Evolutionary conservation across 2,888 invertebrate genomes (phyloP).

Genomic region (Baronia brevicornis): DNA sequence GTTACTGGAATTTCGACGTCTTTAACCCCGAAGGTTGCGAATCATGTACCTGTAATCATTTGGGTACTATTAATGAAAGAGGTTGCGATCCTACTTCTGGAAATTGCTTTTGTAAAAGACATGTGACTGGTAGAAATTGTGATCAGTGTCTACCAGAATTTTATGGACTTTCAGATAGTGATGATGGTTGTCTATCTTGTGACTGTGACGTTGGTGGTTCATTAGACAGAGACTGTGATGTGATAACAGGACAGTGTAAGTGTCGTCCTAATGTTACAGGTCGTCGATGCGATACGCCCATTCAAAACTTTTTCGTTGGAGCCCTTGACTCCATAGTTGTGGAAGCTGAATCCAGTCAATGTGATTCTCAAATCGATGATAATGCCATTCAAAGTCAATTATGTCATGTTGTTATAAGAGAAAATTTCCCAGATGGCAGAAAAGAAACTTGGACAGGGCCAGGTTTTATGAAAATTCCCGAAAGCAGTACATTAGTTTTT

Average conservation of each 20-base stretch:
- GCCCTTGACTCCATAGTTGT: constrained; percentile 89
- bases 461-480: constrained; percentile 91
- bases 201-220: constrained; percentile 97
- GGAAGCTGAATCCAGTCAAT: constrained; percentile 87
- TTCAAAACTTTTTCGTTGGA: constrained; percentile 93
- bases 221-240: constrained; percentile 92
- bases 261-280: constrained; percentile 90
- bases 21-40: constrained; percentile 91
- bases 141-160: constrained; percentile 95
- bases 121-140: constrained; percentile 96
- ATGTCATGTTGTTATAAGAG: constrained; percentile 88
- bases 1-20: constrained; percentile 93
- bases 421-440: constrained; percentile 84
- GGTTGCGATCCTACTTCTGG: constrained; percentile 95
- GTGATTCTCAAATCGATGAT: constrained; percentile 66
- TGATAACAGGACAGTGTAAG: constrained; percentile 93
- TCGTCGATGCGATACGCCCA: constrained; percentile 90
- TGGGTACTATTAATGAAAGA: constrained; percentile 92
- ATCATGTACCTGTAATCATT: constrained; percentile 91
- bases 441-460: constrained; percentile 93
- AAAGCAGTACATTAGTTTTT: constrained; percentile 90
- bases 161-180: constrained; percentile 92
- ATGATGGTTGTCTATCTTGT: constrained; percentile 95
- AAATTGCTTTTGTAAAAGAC: constrained; percentile 96
- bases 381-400: constrained; percentile 77